A percentile compares a stretch with the other conserved stretches of the same genome.
These are phyloP conservation scores for Ceratosolen solmsi DNA, from an alignment of 1,140 invertebrate species.

Conservation along the genomic window DNA sequence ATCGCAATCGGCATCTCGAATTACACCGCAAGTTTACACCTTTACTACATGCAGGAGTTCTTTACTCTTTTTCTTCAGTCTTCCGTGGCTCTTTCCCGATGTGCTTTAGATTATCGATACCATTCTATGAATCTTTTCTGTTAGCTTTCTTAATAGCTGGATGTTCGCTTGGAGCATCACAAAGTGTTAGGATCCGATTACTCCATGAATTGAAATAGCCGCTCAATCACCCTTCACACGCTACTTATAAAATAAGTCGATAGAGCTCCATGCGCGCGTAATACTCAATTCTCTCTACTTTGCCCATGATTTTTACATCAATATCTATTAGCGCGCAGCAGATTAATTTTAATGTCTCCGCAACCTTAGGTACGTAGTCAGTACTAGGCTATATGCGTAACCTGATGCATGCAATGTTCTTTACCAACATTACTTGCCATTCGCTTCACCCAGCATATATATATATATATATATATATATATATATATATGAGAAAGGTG, in stretches of 20 bases:
- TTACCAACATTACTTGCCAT: neutral
- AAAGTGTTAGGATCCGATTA: constrained; percentile 51
- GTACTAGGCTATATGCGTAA: neutral
- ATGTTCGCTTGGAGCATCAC: too few species aligned
- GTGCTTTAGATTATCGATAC: constrained; percentile 46
- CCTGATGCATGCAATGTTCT: neutral
- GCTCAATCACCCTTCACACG: neutral
- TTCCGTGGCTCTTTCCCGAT: neutral
- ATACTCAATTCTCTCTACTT: constrained; percentile 31
- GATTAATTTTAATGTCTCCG: constrained; percentile 40
- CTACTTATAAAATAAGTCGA: constrained; percentile 11
- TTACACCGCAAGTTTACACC: constrained; percentile 39
- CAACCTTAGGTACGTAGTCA: constrained; percentile 17
- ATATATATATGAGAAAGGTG: too few species aligned
- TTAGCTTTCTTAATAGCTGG: too few species aligned
- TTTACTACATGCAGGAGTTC: constrained; percentile 8
- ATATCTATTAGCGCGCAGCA: neutral
- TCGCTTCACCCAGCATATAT: too few species aligned
- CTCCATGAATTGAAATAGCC: constrained; percentile 57
- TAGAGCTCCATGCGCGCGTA: neutral
- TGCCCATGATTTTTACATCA: too few species aligned
- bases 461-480: too few species aligned
- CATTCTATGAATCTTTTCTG: neutral
- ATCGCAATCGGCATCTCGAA: constrained; percentile 33
- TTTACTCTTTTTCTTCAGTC: too few species aligned